A percentile compares a stretch with the other conserved stretches of the same genome.
phyloP scores from a whole-genome alignment of 2,888 invertebrate genomes.

The Pelosia muscerda region DNA sequence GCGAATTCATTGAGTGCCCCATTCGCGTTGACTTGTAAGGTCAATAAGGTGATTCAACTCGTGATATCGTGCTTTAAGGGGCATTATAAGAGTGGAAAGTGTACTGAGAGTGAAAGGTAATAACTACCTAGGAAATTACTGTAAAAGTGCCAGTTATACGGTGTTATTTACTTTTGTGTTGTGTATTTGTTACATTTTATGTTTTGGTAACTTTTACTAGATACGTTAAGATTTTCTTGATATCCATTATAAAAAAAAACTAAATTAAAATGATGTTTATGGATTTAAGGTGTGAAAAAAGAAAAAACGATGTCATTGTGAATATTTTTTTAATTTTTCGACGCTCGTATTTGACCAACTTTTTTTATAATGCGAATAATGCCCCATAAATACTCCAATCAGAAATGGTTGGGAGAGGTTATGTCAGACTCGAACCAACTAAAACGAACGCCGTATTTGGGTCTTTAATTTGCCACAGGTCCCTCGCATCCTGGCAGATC shows the following conservation, averaged over 20 bases:
- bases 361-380: too few relatives aligned
- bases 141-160: slow-evolving; percentile 5
- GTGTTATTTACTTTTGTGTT: slow-evolving; percentile 9
- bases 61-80: slow-evolving; percentile 57
- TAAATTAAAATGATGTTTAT: too few relatives aligned
- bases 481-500: too few relatives aligned
- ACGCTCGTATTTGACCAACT: too few relatives aligned
- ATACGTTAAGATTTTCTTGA: neutral
- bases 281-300: too few relatives aligned
- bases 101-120: slow-evolving; percentile 34
- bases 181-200: neutral
- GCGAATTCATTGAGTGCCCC: slow-evolving; percentile 63
- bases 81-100: slow-evolving; percentile 49
- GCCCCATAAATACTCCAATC: too few relatives aligned
- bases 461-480: too few relatives aligned
- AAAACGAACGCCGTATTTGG: too few relatives aligned
- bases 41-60: slow-evolving; percentile 79
- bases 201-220: neutral
- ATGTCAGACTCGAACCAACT: too few relatives aligned
- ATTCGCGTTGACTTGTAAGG: slow-evolving; percentile 75
- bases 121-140: slow-evolving; percentile 10
- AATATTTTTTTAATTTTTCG: too few relatives aligned
- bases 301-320: too few relatives aligned
- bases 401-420: too few relatives aligned
- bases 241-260: neutral